These are phyloP conservation scores for Empis livida DNA, from an alignment of 2,888 invertebrate genomes.

Conservation along the genomic window DNA sequence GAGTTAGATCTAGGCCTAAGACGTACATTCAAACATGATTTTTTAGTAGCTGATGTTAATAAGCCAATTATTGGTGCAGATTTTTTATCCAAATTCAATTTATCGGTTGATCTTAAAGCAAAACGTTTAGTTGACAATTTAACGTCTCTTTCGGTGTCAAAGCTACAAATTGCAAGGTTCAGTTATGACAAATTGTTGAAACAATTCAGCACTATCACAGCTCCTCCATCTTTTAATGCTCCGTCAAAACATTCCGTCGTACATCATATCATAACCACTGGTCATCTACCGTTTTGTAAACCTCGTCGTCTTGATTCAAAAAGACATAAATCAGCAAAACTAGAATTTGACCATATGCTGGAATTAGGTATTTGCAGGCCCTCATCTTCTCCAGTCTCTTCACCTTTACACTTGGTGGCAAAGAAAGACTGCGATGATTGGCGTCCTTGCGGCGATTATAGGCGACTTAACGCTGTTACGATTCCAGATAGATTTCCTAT, in stretches of 20 bases:
- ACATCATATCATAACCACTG: constrained; percentile 11
- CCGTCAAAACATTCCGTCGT: constrained; percentile 3
- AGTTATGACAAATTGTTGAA: not conserved
- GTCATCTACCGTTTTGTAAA: constrained; percentile 7
- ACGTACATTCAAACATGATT: not conserved
- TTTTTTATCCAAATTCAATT: not conserved
- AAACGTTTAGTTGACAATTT: not conserved
- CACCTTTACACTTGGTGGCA: constrained; percentile 7
- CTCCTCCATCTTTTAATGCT: not conserved
- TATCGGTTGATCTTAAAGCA: not conserved
- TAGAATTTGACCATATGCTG: constrained; percentile 2
- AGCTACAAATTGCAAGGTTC: not conserved
- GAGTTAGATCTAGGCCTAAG: constrained; percentile 2
- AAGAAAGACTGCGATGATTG: constrained; percentile 5
- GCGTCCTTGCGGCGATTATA: constrained; percentile 6
- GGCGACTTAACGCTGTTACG: constrained; percentile 3
- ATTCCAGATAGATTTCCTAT: constrained; percentile 5
- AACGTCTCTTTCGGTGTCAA: not conserved
- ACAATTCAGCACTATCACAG: not conserved
- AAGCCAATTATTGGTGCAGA: constrained; percentile 1
- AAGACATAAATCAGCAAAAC: constrained; percentile 12
- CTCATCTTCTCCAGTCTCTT: constrained; percentile 4
- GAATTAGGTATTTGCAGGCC: constrained; percentile 6
- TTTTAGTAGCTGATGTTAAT: not conserved
- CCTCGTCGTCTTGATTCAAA: constrained; percentile 10